Evolutionary conservation across 2,888 invertebrate species (phyloP).

Genomic region (Biston betularia): DNA sequence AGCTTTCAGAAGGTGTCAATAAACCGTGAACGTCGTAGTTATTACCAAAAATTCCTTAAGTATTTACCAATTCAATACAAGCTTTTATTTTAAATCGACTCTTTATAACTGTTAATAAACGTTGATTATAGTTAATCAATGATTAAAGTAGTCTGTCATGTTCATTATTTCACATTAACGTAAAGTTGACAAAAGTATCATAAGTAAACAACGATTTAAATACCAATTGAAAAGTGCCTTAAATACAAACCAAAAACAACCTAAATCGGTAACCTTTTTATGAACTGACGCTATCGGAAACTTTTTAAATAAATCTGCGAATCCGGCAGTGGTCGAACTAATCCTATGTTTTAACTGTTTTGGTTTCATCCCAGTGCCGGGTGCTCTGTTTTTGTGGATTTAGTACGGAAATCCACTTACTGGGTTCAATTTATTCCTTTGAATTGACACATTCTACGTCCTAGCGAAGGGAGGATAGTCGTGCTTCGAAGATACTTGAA

Average conservation of each 20-base stretch:
- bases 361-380: constrained; percentile 24
- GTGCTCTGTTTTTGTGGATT: constrained; percentile 28
- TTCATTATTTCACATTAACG: no score
- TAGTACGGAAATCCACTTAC: constrained; percentile 23
- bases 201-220: no score
- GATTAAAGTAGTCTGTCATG: no score
- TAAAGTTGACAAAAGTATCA: no score
- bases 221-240: constrained; percentile 7
- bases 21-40: no score
- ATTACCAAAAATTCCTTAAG: no score
- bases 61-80: no score
- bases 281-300: constrained; percentile 46
- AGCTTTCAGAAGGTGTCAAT: no score
- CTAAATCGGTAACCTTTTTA: constrained; percentile 9
- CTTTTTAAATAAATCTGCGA: constrained; percentile 77
- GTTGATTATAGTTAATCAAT: no score
- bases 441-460: constrained; percentile 2
- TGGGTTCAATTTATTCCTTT: constrained; percentile 20
- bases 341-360: constrained; percentile 57
- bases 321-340: constrained; percentile 68
- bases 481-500: no score
- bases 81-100: no score
- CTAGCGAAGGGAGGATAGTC: background rate
- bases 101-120: background rate
- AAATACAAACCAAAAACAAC: constrained; percentile 13